Base-by-base conservation (phyloP, 2,113 vertebrate genomes). In the Hippocampus abdominalis region DNA sequence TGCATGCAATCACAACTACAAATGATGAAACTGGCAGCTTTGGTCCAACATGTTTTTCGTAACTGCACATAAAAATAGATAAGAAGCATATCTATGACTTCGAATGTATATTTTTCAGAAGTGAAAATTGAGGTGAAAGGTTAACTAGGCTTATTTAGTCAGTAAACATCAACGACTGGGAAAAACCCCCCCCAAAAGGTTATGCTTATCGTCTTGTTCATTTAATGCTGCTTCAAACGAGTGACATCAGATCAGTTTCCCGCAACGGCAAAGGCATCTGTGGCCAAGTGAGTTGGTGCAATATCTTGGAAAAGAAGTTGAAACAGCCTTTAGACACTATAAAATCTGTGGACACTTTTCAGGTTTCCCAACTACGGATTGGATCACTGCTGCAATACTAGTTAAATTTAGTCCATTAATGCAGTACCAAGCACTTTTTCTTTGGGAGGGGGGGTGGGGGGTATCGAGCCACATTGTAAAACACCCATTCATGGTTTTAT, bases 371-470 rank as follows among this genome's bases (percentile, higher is more conserved):
- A 66, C 32, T 4, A 61, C 78, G 69, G 61, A 60, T 65, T 57
- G 36, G 59, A n/a, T 73, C 54, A 40, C 74, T 70, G 39, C 23
- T 46, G 8, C 42, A 66, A n/a, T 27, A 56, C 62, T 10, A 25
- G 62, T 76, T 68, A 49, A 48, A 67, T 60, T n/a, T 1, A 23
- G 63, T 62, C 63, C 40, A 75, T 78, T 65, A 36, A 72, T 65
- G 15, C 66, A 42, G 8, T 60, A 15, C 10, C 2, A 20, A 53
- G 48, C 4, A 6, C 5, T n/a, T 66, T 25, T 64, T 15, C 20
- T n/a, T n/a, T n/a, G n/a, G n/a, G n/a, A n/a, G n/a, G n/a, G n/a
- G n/a, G n/a, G n/a, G n/a, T n/a, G 32, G 32, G 32, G 32, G 32
- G 66, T 74, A 27, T 64, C 13, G 6, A 46, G 53, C 39, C 40